phyloP scores from a whole-genome alignment of 2,888 invertebrate species.

The Neoascia interrupta region DNA sequence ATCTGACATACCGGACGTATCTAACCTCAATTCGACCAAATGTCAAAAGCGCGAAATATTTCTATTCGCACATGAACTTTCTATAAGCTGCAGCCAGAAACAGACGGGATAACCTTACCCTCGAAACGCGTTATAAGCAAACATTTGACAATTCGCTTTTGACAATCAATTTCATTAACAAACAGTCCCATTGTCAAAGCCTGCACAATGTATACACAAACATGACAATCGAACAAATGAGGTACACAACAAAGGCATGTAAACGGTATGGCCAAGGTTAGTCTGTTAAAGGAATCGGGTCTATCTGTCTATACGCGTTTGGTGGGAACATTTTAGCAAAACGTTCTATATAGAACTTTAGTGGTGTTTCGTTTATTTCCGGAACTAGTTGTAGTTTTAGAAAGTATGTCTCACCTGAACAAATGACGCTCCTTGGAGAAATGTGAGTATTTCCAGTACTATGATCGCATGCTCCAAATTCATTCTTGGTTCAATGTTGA shows the following conservation, averaged over 20 bases:
- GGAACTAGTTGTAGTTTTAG: no score
- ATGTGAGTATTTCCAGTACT: conserved; percentile 59
- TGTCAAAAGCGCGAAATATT: no score
- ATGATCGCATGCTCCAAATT: conserved; percentile 63
- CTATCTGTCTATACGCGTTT: no score
- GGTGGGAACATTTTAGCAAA: conserved; percentile 31
- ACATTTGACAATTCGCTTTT: conserved; percentile 22
- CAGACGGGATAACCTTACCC: conserved; percentile 44
- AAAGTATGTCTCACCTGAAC: conserved; percentile 63
- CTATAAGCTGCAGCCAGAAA: no score
- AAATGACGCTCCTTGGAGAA: conserved; percentile 58
- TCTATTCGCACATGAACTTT: no score
- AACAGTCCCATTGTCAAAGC: conserved; percentile 42
- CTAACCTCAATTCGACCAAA: no score
- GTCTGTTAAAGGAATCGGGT: conserved; percentile 23
- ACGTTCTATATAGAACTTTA: no score
- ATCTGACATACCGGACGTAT: no score
- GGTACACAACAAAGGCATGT: conserved; percentile 32
- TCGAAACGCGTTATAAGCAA: conserved; percentile 19
- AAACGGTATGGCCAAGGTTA: conserved; percentile 37
- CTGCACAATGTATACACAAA: conserved; percentile 32
- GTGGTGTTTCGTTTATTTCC: no score
- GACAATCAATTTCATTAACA: conserved; percentile 43
- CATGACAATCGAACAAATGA: conserved; percentile 21
- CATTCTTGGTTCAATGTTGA: conserved; percentile 60